Evolutionary conservation across 2,113 vertebrate species (phyloP).

Genomic region (Girardinichthys multiradiatus): DNA sequence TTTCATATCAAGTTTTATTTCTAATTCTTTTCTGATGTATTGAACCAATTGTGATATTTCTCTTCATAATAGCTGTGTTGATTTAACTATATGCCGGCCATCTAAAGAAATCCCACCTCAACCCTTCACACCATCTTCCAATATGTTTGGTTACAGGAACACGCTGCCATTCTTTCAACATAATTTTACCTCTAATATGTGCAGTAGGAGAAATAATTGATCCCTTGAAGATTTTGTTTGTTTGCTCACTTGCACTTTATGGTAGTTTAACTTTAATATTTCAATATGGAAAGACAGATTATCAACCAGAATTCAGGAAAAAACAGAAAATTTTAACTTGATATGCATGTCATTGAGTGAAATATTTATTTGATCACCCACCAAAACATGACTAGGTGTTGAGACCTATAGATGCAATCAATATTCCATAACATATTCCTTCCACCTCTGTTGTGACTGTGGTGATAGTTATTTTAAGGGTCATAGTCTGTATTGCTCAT

Average conservation of each 20-base stretch:
- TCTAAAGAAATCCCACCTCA: constrained; percentile 1
- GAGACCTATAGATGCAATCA: no score
- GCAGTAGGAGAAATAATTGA: not conserved
- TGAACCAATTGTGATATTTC: not conserved
- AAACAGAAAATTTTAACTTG: no score
- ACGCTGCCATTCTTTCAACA: not conserved
- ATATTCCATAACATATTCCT: no score
- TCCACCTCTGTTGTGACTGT: no score
- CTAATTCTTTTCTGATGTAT: not conserved
- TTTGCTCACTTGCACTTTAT: not conserved
- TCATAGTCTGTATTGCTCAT: no score
- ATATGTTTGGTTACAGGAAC: not conserved
- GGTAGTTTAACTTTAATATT: not conserved
- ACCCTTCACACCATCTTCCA: not conserved
- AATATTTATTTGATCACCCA: no score
- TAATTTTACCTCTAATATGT: not conserved
- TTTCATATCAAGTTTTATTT: not conserved
- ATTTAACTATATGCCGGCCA: constrained; percentile 2
- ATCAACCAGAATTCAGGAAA: no score
- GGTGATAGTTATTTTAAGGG: no score
- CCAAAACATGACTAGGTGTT: no score
- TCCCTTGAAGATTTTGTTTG: not conserved
- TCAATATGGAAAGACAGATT: not conserved
- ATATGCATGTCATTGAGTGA: no score
- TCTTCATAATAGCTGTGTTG: not conserved